phyloP scores from a whole-genome alignment of 2,113 vertebrate genomes.

The Chiloscyllium plagiosum region DNA sequence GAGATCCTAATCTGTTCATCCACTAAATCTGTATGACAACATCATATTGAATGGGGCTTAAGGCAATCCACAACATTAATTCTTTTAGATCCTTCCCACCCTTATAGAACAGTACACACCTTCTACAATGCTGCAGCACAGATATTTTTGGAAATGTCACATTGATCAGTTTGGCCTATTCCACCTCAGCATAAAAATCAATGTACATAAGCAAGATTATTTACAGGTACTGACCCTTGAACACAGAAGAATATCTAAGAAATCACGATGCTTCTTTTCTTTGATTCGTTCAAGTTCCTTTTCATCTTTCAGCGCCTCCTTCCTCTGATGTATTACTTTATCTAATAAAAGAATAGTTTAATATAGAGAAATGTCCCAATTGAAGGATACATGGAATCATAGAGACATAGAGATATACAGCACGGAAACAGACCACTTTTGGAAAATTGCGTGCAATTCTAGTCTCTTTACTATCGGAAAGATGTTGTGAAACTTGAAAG shows the following conservation, averaged over 20 bases:
- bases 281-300: conserved; percentile 55
- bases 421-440: no score
- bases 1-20: no score
- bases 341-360: conserved; percentile 44
- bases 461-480: no score
- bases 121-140: background rate
- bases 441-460: no score
- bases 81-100: no score
- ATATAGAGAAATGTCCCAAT: background rate
- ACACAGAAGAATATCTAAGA: conserved; percentile 79
- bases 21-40: no score
- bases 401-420: no score
- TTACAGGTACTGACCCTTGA: conserved; percentile 56
- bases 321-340: conserved; percentile 66
- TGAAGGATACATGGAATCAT: background rate
- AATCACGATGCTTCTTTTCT: conserved; percentile 71
- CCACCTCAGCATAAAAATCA: background rate
- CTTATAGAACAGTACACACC: background rate
- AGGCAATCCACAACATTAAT: no score
- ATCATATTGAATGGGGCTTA: no score
- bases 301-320: conserved; percentile 59
- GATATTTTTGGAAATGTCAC: background rate
- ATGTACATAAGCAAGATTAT: background rate
- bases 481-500: no score
- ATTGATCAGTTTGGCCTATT: background rate